phyloP scores from a whole-genome alignment of 2,888 invertebrate species.

The Phyllotreta cruciferae region DNA sequence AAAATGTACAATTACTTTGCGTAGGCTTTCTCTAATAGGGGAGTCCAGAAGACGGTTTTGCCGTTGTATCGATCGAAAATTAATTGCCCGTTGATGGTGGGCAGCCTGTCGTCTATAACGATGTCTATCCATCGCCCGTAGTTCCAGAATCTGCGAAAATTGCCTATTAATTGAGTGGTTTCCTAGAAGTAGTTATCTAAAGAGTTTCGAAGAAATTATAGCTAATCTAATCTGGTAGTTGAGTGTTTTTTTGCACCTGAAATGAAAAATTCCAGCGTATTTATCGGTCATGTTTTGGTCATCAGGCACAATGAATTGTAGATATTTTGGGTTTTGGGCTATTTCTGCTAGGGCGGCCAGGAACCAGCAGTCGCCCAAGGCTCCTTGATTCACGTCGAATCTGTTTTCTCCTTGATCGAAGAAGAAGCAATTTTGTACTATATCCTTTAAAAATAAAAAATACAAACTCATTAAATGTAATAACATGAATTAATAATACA shows the following conservation, averaged over 20 bases:
- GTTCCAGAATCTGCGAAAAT: conserved; percentile 81
- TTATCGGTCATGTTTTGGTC: conserved; percentile 91
- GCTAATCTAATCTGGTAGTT: background rate
- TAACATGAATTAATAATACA: background rate
- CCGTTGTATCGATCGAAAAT: conserved; percentile 85
- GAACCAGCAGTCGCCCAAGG: conserved; percentile 96
- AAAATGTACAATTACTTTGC: conserved; percentile 69
- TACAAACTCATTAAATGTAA: conserved; percentile 1
- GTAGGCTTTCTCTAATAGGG: conserved; percentile 91
- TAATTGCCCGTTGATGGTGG: conserved; percentile 81
- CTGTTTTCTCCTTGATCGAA: conserved; percentile 93
- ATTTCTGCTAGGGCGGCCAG: conserved; percentile 92
- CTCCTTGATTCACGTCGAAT: conserved; percentile 96
- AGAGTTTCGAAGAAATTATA: background rate
- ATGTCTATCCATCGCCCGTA: conserved; percentile 93
- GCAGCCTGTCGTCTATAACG: conserved; percentile 88
- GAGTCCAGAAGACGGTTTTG: conserved; percentile 92
- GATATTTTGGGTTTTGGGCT: conserved; percentile 81
- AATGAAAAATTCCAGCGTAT: conserved; percentile 94
- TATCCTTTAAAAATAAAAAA: conserved; percentile 68
- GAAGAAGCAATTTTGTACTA: conserved; percentile 81
- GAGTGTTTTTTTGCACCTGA: conserved; percentile 66
- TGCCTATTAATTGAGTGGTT: too few relatives aligned
- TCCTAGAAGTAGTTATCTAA: conserved; percentile 1
- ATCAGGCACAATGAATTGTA: conserved; percentile 92